Conservation (phyloP, 1,140 invertebrate genomes). For the Cherax destructor region DNA sequence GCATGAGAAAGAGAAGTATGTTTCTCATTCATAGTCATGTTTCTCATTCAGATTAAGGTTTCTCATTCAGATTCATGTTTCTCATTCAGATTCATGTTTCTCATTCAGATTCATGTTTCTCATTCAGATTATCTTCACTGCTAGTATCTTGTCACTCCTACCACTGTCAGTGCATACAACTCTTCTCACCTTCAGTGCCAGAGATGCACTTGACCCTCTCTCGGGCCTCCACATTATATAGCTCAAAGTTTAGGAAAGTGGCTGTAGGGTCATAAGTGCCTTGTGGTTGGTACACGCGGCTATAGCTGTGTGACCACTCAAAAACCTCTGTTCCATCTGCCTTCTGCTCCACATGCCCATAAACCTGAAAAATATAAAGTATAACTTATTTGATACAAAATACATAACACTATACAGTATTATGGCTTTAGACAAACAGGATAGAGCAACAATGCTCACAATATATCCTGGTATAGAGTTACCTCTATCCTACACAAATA, state of each 20-base stretch:
- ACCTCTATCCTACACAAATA: no score
- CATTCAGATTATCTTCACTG: no score
- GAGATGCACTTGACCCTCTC: constrained; percentile 97
- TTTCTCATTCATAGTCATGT: neutral
- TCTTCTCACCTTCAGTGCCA: constrained; percentile 83
- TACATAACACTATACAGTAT: no score
- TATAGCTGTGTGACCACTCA: constrained; percentile 96
- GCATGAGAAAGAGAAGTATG: no score
- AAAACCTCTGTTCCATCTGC: constrained; percentile 84
- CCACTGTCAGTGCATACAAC: neutral
- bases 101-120: neutral
- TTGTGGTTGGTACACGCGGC: constrained; percentile 92
- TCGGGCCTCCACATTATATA: constrained; percentile 96
- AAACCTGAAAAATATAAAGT: constrained; percentile 37
- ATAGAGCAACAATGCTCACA: no score
- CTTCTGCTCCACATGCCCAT: constrained; percentile 80
- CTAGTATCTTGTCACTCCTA: neutral
- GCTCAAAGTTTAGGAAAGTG: constrained; percentile 96
- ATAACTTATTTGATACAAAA: neutral
- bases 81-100: no score
- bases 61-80: neutral
- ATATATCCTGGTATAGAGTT: no score
- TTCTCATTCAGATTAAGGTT: neutral
- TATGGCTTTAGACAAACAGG: no score
- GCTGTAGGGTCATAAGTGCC: constrained; percentile 91